Conservation (phyloP, 2,888 invertebrate species). For the Phlogophora meticulosa region DNA sequence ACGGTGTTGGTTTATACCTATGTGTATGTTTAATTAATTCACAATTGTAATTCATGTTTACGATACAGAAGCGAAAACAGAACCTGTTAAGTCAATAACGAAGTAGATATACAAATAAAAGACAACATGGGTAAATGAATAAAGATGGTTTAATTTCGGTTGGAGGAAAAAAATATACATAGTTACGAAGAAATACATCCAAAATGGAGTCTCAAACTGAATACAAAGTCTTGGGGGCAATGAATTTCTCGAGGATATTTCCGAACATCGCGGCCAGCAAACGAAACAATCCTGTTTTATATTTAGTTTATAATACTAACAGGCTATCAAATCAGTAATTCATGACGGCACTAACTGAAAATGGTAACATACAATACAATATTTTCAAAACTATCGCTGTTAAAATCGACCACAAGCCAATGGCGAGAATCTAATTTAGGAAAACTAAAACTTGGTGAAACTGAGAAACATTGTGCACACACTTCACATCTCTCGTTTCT, state of each 20-base stretch:
- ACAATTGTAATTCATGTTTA: slow-evolving; percentile 20
- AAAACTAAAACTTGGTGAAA: slow-evolving; percentile 7
- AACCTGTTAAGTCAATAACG: slow-evolving; percentile 21
- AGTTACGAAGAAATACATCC: slow-evolving; percentile 32
- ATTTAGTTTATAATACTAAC: slow-evolving; percentile 39
- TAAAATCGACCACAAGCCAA: background rate
- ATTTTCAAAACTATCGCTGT: slow-evolving; percentile 6
- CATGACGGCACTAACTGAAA: slow-evolving; percentile 19
- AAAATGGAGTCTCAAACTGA: slow-evolving; percentile 32
- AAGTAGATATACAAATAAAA: slow-evolving; percentile 23
- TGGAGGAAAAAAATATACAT: slow-evolving; percentile 26
- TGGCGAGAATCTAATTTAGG: background rate
- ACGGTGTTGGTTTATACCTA: slow-evolving; percentile 8
- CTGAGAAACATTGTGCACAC: slow-evolving; percentile 11
- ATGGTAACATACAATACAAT: slow-evolving; percentile 18
- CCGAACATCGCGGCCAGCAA: slow-evolving; percentile 6
- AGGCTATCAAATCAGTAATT: slow-evolving; percentile 39
- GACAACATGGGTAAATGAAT: slow-evolving; percentile 34
- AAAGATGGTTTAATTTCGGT: slow-evolving; percentile 22
- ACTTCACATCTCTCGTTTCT: background rate
- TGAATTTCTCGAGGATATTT: slow-evolving; percentile 44
- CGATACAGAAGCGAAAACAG: slow-evolving; percentile 20
- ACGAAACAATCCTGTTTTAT: slow-evolving; percentile 42
- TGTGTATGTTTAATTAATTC: slow-evolving; percentile 15
- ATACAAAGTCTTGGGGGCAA: slow-evolving; percentile 31